Percentiles rank a stretch among this genome's conserved stretches.
phyloP scores from a whole-genome alignment of 2,888 invertebrate genomes.

The Hydrotaea diabolus region DNA sequence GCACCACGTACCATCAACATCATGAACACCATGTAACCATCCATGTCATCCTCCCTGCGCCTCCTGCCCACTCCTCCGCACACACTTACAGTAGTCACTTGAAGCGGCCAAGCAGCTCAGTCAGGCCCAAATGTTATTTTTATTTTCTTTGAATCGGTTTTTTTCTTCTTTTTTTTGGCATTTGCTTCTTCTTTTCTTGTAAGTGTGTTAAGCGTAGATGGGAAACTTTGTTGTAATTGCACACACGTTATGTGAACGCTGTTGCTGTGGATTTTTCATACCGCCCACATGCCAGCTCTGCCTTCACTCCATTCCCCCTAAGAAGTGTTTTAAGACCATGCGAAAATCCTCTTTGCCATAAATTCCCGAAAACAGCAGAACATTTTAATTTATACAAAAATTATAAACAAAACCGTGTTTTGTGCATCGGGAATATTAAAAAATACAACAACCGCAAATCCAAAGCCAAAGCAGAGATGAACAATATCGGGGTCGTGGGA shows the following conservation, averaged over 20 bases:
- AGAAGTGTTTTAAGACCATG: constrained; percentile 38
- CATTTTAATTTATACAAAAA: constrained; percentile 7
- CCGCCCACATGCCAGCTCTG: not conserved
- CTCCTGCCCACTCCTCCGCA: no score
- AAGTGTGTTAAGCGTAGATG: constrained; percentile 28
- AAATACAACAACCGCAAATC: not conserved
- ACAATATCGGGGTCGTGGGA: not conserved
- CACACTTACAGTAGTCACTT: no score
- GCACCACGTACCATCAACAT: constrained; percentile 59
- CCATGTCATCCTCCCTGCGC: constrained; percentile 41
- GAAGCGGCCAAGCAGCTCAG: not conserved
- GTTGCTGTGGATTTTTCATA: constrained; percentile 24
- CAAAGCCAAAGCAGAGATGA: not conserved
- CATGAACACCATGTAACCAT: constrained; percentile 37
- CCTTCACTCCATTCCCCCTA: not conserved
- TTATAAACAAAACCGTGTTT: constrained; percentile 20
- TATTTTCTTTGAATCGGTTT: constrained; percentile 39
- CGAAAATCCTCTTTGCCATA: constrained; percentile 33
- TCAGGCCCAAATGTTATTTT: not conserved
- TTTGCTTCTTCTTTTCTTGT: not conserved
- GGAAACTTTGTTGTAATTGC: constrained; percentile 43
- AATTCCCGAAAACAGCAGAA: constrained; percentile 41
- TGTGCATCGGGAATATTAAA: constrained; percentile 52
- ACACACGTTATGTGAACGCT: constrained; percentile 47
- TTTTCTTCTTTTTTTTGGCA: not conserved